These are phyloP conservation scores for Xiphophorus couchianus DNA, from an alignment of 2,113 vertebrate genomes.

Conservation along the genomic window DNA sequence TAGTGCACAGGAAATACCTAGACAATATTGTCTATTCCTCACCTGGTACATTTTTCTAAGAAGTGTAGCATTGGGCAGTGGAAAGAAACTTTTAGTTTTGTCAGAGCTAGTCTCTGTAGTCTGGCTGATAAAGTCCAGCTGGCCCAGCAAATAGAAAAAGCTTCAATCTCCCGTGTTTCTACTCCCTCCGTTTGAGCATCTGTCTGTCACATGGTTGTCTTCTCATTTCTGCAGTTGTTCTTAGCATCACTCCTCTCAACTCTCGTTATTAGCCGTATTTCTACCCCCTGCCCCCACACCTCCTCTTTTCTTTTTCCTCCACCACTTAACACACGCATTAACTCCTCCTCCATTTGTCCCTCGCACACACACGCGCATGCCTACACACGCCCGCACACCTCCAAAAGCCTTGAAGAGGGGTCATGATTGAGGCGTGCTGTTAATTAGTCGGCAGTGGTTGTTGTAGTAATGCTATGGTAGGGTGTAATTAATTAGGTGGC, in stretches of 20 bases:
- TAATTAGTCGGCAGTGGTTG: slow-evolving; percentile 78
- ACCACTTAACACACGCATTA: slow-evolving; percentile 22
- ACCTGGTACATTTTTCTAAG: neutral
- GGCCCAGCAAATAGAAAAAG: slow-evolving; percentile 39
- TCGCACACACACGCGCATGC: slow-evolving; percentile 28
- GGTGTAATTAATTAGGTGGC: slow-evolving; percentile 80
- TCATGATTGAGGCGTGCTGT: slow-evolving; percentile 74
- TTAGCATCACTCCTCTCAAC: slow-evolving; percentile 20
- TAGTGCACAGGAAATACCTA: neutral
- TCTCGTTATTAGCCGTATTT: slow-evolving; percentile 21
- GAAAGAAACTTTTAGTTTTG: neutral
- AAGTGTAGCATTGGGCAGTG: neutral
- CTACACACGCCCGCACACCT: slow-evolving; percentile 55
- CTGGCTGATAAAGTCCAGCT: slow-evolving; percentile 76
- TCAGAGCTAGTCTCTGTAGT: slow-evolving; percentile 50
- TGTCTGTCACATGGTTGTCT: slow-evolving; percentile 52
- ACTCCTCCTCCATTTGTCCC: slow-evolving; percentile 31
- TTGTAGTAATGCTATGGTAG: slow-evolving; percentile 74
- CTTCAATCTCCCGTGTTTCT: slow-evolving; percentile 26
- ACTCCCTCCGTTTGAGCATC: slow-evolving; percentile 36
- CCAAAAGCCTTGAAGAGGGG: slow-evolving; percentile 67
- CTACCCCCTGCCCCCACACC: slow-evolving; percentile 13
- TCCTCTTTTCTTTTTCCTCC: slow-evolving; percentile 8
- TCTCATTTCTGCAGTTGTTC: slow-evolving; percentile 29
- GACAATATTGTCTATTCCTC: neutral